Conservation (phyloP, 2,888 invertebrate genomes). For the Parascotia fuliginaria region DNA sequence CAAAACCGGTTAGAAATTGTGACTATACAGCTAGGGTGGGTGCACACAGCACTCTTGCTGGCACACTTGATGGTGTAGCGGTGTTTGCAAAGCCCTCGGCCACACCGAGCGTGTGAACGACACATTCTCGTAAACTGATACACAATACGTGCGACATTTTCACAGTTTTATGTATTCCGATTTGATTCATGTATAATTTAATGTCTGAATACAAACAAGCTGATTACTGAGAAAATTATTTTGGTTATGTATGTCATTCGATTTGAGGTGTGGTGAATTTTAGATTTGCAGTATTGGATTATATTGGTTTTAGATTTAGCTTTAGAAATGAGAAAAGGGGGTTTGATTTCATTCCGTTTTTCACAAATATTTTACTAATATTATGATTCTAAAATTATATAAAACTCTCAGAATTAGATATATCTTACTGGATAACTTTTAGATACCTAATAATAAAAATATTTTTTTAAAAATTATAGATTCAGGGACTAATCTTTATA, state of each 20-base stretch:
- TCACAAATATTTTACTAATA: too few species aligned
- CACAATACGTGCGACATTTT: conserved; percentile 44
- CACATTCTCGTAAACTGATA: conserved; percentile 45
- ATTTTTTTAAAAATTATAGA: too few species aligned
- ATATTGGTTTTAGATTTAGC: too few species aligned
- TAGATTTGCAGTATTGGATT: too few species aligned
- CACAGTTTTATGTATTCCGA: conserved; percentile 48
- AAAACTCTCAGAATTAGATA: too few species aligned
- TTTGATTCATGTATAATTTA: conserved; percentile 50
- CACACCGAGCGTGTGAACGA: conserved; percentile 45
- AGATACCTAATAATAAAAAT: too few species aligned
- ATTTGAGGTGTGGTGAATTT: conserved; percentile 38
- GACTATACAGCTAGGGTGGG: conserved; percentile 26
- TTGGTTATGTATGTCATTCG: conserved; percentile 27
- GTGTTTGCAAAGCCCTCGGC: conserved; percentile 51
- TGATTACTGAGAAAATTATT: conserved; percentile 42
- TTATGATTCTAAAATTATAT: too few species aligned
- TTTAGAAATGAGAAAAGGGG: too few species aligned
- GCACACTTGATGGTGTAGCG: conserved; percentile 40
- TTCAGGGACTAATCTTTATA: too few species aligned
- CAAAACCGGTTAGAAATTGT: conserved; percentile 7
- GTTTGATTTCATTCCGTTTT: too few species aligned
- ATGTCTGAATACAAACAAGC: conserved; percentile 50
- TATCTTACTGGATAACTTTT: too few species aligned
- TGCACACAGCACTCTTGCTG: conserved; percentile 31